Conservation (phyloP, 2,888 invertebrate genomes). For the Nomada hirtipes region DNA sequence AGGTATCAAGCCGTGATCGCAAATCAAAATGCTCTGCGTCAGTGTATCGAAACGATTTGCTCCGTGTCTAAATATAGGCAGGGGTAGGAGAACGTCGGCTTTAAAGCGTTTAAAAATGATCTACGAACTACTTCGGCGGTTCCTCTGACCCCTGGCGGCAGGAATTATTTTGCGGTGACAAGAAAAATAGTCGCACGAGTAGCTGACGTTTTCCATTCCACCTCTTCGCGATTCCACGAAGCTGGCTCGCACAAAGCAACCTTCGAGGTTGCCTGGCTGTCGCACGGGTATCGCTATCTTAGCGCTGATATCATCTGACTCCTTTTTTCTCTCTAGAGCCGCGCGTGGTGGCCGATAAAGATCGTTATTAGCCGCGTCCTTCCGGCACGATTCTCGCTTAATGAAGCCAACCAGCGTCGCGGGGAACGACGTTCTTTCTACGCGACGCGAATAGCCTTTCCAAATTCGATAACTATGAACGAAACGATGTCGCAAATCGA, state of each 20-base stretch:
- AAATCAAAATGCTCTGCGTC: background rate
- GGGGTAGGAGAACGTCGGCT: background rate
- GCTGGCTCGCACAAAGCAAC: conserved; percentile 32
- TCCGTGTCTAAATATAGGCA: too few species aligned
- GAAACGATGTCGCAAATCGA: too few species aligned
- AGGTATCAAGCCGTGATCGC: conserved; percentile 5
- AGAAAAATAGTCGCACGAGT: conserved; percentile 36
- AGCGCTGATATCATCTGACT: conserved; percentile 47
- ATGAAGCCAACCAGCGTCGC: conserved; percentile 31
- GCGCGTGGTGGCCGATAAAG: conserved; percentile 29
- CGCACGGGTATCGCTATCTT: conserved; percentile 41
- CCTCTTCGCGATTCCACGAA: conserved; percentile 27
- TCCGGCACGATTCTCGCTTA: conserved; percentile 43
- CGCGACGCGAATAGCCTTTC: background rate
- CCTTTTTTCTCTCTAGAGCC: conserved; percentile 4
- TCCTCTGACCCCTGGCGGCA: too few species aligned
- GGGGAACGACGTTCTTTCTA: background rate
- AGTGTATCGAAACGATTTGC: background rate
- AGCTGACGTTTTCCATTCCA: conserved; percentile 35
- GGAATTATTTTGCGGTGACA: background rate
- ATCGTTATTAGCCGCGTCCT: conserved; percentile 56
- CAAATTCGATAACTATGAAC: too few species aligned
- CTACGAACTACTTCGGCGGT: too few species aligned
- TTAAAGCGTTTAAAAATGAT: too few species aligned
- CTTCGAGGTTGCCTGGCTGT: conserved; percentile 28